phyloP scores from a whole-genome alignment of 1,140 invertebrate species.

The Drosophila serrata region DNA sequence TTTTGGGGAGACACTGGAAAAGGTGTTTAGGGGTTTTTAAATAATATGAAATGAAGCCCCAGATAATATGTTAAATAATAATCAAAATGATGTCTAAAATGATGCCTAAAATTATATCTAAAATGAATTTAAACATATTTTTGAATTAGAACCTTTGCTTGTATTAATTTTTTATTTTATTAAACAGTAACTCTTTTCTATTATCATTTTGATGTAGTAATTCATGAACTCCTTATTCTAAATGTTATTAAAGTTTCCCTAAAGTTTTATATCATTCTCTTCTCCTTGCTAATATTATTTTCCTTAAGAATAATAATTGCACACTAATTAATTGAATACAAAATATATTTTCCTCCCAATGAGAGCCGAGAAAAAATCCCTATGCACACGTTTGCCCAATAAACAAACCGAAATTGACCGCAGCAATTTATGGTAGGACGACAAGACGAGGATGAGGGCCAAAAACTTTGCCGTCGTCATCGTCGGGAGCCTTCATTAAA shows the following conservation, averaged over 20 bases:
- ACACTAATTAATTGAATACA: constrained; percentile 55
- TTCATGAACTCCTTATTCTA: background rate
- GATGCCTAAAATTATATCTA: too few species aligned
- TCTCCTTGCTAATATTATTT: background rate
- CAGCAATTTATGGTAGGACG: constrained; percentile 70
- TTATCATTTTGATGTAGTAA: background rate
- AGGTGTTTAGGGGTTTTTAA: constrained; percentile 45
- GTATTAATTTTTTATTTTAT: too few species aligned
- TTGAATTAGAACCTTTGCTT: too few species aligned
- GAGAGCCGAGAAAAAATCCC: constrained; percentile 9
- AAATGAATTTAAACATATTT: too few species aligned
- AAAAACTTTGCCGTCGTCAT: constrained; percentile 52
- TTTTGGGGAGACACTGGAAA: background rate
- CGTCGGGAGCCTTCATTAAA: constrained; percentile 72
- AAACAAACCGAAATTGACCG: constrained; percentile 83
- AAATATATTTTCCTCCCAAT: constrained; percentile 10
- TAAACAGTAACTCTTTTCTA: background rate
- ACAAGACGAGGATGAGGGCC: constrained; percentile 21
- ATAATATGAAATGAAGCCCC: background rate
- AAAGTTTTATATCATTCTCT: constrained; percentile 8
- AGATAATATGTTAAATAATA: background rate
- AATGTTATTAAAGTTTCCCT: background rate
- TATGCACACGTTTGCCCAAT: constrained; percentile 71
- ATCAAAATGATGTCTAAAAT: too few species aligned
- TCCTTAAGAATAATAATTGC: constrained; percentile 57